phyloP scores from a whole-genome alignment of 2,113 vertebrate species.

The Sinocyclocheilus maitianheensis region DNA sequence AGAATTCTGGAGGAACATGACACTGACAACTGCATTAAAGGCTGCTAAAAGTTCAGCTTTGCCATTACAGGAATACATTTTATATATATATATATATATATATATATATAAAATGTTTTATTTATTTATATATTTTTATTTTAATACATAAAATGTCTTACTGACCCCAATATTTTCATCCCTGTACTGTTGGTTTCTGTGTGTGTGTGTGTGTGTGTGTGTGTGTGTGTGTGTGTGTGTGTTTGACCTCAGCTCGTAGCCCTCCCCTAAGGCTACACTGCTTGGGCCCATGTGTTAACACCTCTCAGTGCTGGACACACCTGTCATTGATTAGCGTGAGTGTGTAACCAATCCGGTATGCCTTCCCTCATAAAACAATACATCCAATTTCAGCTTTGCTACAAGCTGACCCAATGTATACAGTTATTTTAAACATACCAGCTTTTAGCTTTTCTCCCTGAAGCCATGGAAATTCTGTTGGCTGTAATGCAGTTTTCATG shows the following conservation, averaged over 20 bases:
- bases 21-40: too few relatives aligned
- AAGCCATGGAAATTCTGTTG: constrained; percentile 20
- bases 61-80: too few relatives aligned
- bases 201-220: too few relatives aligned
- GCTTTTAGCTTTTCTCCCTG: constrained; percentile 50
- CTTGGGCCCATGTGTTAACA: constrained; percentile 67
- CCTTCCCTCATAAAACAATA: constrained; percentile 46
- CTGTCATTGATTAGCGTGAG: constrained; percentile 70
- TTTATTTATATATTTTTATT: too few relatives aligned
- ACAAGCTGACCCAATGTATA: constrained; percentile 32
- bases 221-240: neutral
- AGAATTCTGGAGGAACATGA: too few relatives aligned
- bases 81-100: too few relatives aligned
- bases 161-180: too few relatives aligned
- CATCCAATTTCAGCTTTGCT: constrained; percentile 44
- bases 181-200: too few relatives aligned
- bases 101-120: too few relatives aligned
- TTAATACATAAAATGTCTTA: too few relatives aligned
- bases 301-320: constrained; percentile 66
- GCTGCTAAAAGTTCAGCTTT: too few relatives aligned
- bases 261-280: constrained; percentile 63
- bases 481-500: constrained; percentile 46
- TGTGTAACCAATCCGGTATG: constrained; percentile 55
- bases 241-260: constrained; percentile 29
- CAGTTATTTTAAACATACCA: constrained; percentile 31